phyloP scores from a whole-genome alignment of 23 tunicate species.

The Trididemnum miniatum region DNA sequence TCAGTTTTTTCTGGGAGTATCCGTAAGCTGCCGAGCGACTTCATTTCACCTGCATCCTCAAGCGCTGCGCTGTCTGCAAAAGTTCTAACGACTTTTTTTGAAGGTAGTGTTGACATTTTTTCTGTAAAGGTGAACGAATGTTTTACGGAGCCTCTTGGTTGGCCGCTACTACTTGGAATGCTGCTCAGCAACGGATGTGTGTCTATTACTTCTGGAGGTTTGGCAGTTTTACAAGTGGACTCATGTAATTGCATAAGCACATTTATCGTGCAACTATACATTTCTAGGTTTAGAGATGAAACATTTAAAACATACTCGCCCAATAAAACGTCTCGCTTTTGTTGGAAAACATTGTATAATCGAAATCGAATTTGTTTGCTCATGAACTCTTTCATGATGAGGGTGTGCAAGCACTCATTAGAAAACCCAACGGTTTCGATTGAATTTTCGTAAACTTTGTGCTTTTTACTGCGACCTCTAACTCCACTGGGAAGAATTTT shows the following conservation, averaged over 20 bases:
- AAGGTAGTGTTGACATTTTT: conserved; percentile 4
- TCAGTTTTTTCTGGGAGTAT: conserved; percentile 11
- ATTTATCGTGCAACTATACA: conserved; percentile 39
- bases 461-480: conserved; percentile 83
- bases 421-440: conserved; percentile 68
- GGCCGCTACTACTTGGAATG: conserved; percentile 6
- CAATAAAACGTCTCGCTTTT: conserved; percentile 63
- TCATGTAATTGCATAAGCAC: conserved; percentile 68
- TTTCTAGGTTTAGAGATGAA: conserved; percentile 38
- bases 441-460: conserved; percentile 53
- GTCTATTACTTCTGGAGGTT: conserved; percentile 26
- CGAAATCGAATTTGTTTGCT: conserved; percentile 64
- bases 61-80: conserved; percentile 23
- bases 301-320: conserved; percentile 80
- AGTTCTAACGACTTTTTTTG: conserved; percentile 10
- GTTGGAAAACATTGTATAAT: conserved; percentile 72
- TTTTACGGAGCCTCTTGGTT: neutral
- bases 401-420: conserved; percentile 67
- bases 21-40: neutral
- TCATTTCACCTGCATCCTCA: conserved; percentile 12
- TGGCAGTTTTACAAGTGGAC: conserved; percentile 10
- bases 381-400: conserved; percentile 50
- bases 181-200: conserved; percentile 27
- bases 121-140: conserved; percentile 17
- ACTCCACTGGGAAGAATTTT: conserved; percentile 63